A percentile compares a stretch with the other conserved stretches of the same genome.
phyloP scores from a whole-genome alignment of 2,113 vertebrate genomes.

The Pelecanus crispus region DNA sequence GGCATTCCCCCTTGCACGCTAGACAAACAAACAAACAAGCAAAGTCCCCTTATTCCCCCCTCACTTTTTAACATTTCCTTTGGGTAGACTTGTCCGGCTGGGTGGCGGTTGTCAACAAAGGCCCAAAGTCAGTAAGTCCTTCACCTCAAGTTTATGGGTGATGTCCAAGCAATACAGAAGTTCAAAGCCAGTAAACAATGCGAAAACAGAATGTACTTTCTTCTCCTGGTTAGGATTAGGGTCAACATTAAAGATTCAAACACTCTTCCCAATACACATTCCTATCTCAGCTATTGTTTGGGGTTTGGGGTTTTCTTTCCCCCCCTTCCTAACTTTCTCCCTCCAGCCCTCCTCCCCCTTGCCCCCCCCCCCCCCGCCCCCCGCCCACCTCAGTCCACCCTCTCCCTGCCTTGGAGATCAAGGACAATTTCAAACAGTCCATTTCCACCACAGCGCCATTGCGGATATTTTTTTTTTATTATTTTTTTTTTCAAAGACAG shows the following conservation, averaged over 20 bases:
- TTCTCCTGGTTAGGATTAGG: background rate
- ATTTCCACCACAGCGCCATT: background rate
- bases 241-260: background rate
- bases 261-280: background rate
- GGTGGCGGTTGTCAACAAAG: conserved; percentile 67
- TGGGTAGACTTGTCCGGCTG: conserved; percentile 23
- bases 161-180: conserved; percentile 80
- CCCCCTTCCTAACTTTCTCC: background rate
- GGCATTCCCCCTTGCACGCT: background rate
- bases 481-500: background rate
- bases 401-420: conserved; percentile 15
- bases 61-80: conserved; percentile 10
- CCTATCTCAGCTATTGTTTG: conserved; percentile 2
- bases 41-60: background rate
- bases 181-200: conserved; percentile 81
- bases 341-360: background rate
- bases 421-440: conserved; percentile 18
- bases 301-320: background rate
- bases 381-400: background rate
- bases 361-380: accelerated
- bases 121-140: conserved; percentile 62
- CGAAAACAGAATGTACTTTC: conserved; percentile 52
- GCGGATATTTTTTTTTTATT: background rate
- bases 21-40: conserved; percentile 66
- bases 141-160: conserved; percentile 81